These are phyloP conservation scores for Crenuchus spilurus DNA, from an alignment of 2,797 vertebrate species.

Conservation along the genomic window DNA sequence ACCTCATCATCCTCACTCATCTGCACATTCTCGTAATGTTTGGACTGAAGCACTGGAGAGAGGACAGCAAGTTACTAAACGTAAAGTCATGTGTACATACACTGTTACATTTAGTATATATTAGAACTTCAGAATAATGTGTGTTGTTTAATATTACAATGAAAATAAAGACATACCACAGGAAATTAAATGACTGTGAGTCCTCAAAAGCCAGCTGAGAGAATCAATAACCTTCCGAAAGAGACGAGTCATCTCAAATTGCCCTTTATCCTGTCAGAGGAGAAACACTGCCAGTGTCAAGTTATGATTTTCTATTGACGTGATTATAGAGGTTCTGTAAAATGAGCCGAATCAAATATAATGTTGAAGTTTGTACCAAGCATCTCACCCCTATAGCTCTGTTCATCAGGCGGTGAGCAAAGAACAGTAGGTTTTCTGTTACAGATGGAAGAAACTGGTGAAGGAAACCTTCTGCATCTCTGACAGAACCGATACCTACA, in stretches of 20 bases:
- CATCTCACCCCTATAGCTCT: conserved; percentile 55
- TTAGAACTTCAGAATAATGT: no score
- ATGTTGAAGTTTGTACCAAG: background rate
- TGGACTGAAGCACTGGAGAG: conserved; percentile 82
- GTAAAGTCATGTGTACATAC: background rate
- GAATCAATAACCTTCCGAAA: conserved; percentile 85
- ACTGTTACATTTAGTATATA: no score
- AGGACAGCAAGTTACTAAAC: conserved; percentile 12
- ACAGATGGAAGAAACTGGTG: conserved; percentile 85
- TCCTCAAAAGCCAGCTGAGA: conserved; percentile 81
- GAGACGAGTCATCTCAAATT: conserved; percentile 71
- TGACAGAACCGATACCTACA: conserved; percentile 83
- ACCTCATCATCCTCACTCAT: conserved; percentile 84
- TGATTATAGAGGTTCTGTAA: background rate
- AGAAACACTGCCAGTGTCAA: background rate
- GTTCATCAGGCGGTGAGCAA: conserved; percentile 79
- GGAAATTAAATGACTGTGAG: conserved; percentile 75
- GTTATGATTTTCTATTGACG: background rate
- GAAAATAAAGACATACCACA: conserved; percentile 71
- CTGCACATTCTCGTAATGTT: conserved; percentile 84
- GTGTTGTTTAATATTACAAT: no score
- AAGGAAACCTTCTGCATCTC: conserved; percentile 80
- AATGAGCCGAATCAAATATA: background rate
- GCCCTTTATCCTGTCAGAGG: conserved; percentile 76
- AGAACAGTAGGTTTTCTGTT: conserved; percentile 79